phyloP scores from a whole-genome alignment of 1,140 invertebrate genomes.

The Dolichoris vasculosae region DNA sequence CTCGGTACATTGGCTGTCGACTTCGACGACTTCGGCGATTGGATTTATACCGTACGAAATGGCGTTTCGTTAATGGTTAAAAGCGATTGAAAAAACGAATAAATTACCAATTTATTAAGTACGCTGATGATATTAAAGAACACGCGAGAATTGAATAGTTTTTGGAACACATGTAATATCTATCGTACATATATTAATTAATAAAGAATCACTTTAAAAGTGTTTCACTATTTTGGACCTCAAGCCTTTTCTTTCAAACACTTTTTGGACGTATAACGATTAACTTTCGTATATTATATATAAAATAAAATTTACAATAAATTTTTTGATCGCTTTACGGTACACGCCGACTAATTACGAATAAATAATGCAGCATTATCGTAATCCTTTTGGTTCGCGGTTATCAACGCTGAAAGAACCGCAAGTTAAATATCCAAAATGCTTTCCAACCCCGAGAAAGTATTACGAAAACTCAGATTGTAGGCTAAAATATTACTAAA shows the following conservation, averaged over 20 bases:
- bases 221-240: neutral
- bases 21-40: no score
- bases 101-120: neutral
- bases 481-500: slow-evolving; percentile 13
- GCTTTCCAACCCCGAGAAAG: no score
- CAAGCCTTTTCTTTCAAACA: neutral
- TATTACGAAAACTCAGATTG: neutral
- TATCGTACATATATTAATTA: neutral
- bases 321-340: neutral
- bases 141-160: neutral
- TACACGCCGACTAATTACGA: neutral
- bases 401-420: neutral
- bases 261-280: neutral
- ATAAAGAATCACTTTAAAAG: neutral
- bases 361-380: neutral
- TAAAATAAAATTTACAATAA: slow-evolving; percentile 31
- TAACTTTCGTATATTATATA: slow-evolving; percentile 14
- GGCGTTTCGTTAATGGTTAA: neutral
- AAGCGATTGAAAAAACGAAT: neutral
- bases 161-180: neutral
- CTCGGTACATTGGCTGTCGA: no score
- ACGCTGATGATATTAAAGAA: neutral
- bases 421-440: no score
- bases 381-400: no score
- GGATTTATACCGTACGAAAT: no score